Evolutionary conservation across 2,113 vertebrate species (phyloP), one percentile per base, ranked within the genome.

Genomic region (Setophaga coronata): DNA sequence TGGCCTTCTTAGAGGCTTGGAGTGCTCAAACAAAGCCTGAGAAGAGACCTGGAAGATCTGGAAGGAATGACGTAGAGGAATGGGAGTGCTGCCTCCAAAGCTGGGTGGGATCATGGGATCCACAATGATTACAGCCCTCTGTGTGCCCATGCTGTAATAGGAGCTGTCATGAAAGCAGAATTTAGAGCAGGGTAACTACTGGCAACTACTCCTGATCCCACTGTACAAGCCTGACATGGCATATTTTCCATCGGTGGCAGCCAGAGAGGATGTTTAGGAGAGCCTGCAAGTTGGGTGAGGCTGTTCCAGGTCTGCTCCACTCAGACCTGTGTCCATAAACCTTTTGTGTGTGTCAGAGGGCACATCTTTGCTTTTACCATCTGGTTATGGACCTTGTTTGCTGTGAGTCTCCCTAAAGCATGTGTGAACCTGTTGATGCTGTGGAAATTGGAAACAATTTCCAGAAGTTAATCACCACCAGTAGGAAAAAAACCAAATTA

Each of bases 1-100:
- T 93, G 66, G 53, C 36, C 38, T 91, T 71, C 60, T 89, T 62
- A 91, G 82, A 85, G 71, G 29, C 36, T 84, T 42, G 14, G 19
- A 71, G 9, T 28, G 34, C 34, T 87, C 43, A 79, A 67, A 60
- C 24, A 77, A 83, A 86, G 54, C 29, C n/a, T 34, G 19, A n/a
- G 38, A 89, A 87, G 36, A 47, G 34, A 93, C 70, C 29, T 28
- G 24, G 33, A 73, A 91, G 48, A 81, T 61, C 45, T 90, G 51
- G 42, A 67, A 80, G 61, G 34, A 91, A 66, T n/a, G 14, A 83
- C 2, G 1, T 4, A 16, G 54, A 81, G 29, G 54, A 90, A 77
- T 6, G 40, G 67, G 28, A 80, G 4, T 3, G 3, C 45, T 80
- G 50, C 20, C 58, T 82, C n/a, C 62, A 81, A 82, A 89, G 29